Conservation (phyloP, 2,888 invertebrate genomes). For the Athalia circularis region DNA sequence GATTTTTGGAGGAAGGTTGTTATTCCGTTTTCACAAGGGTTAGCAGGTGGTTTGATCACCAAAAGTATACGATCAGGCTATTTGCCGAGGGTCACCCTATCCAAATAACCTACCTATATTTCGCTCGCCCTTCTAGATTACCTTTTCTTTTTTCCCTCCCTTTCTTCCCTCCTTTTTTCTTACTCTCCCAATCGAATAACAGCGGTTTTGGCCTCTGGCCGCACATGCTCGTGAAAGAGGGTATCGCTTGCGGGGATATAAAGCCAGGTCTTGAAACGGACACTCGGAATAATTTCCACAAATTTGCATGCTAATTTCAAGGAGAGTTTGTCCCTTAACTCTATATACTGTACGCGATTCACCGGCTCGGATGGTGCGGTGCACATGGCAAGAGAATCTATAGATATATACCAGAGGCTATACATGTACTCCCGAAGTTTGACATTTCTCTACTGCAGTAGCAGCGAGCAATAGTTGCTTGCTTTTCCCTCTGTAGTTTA, state of each 20-base stretch:
- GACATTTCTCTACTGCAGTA: neutral
- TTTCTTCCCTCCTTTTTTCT: neutral
- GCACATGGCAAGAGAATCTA: neutral
- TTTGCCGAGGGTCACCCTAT: constrained; percentile 37
- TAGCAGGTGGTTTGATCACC: constrained; percentile 35
- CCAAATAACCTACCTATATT: constrained; percentile 22
- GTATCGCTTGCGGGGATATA: neutral
- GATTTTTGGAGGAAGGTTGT: neutral
- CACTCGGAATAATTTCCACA: constrained; percentile 70
- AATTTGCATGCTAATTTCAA: constrained; percentile 72
- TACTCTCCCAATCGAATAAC: too few relatives aligned
- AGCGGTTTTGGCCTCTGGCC: too few relatives aligned
- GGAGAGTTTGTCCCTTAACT: constrained; percentile 54
- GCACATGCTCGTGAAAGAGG: constrained; percentile 44
- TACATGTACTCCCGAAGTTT: neutral
- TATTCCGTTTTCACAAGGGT: constrained; percentile 35
- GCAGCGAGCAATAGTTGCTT: too few relatives aligned
- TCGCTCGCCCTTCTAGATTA: neutral
- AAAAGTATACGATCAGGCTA: constrained; percentile 25
- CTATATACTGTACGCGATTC: neutral
- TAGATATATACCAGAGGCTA: neutral
- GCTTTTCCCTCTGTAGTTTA: neutral
- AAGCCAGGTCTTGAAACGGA: constrained; percentile 53
- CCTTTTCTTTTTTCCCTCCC: neutral
- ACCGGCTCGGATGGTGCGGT: constrained; percentile 9